Evolutionary conservation across 2,797 vertebrate genomes (phyloP).

Genomic region (Pterois miles): DNA sequence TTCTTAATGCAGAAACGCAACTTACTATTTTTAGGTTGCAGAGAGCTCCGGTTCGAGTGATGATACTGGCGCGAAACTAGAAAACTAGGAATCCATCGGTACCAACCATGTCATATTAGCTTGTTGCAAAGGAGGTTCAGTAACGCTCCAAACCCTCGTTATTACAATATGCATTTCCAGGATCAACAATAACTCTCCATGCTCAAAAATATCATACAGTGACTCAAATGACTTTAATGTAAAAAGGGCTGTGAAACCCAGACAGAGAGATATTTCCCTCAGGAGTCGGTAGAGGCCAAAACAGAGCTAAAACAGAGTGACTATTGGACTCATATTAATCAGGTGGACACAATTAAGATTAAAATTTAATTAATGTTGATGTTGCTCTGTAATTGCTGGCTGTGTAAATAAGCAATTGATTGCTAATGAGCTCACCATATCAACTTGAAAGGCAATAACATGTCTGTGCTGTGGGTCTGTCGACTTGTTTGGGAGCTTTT

Average conservation of each 20-base stretch:
- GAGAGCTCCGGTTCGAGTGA: too few species aligned
- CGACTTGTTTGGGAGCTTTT: not conserved
- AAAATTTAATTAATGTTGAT: too few species aligned
- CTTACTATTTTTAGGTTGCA: too few species aligned
- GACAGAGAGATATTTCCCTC: not conserved
- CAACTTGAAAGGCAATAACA: not conserved
- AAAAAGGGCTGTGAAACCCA: not conserved
- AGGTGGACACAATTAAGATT: not conserved
- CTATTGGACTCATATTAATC: not conserved
- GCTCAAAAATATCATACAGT: not conserved
- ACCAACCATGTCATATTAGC: too few species aligned
- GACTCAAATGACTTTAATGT: not conserved
- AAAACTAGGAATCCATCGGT: too few species aligned
- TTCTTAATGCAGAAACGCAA: too few species aligned
- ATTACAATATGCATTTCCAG: not conserved
- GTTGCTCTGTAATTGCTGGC: not conserved
- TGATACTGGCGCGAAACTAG: too few species aligned
- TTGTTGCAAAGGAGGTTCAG: too few species aligned
- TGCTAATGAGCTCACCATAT: not conserved
- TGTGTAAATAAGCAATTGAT: not conserved
- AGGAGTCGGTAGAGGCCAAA: not conserved
- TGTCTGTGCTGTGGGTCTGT: not conserved
- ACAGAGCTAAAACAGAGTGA: not conserved
- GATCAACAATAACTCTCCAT: not conserved
- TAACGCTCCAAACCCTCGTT: too few species aligned